Conservation (phyloP, 2,888 invertebrate genomes). For the Lissocephala sabroskyi region DNA sequence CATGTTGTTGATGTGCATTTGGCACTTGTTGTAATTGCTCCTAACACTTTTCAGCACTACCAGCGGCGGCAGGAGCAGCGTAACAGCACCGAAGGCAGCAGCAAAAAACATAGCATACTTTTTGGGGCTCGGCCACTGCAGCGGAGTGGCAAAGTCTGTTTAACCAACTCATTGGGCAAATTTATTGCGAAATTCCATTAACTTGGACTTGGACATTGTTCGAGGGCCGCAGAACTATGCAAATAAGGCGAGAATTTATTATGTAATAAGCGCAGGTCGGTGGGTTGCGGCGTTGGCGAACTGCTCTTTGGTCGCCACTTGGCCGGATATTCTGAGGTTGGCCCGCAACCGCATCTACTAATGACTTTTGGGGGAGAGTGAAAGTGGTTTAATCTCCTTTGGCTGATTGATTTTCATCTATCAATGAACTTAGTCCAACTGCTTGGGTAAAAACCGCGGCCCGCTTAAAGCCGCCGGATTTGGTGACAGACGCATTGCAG, state of each 20-base stretch:
- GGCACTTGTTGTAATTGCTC: conserved; percentile 62
- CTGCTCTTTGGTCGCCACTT: no score
- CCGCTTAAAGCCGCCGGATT: not conserved
- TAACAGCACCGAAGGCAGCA: conserved; percentile 11
- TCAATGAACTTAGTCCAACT: no score
- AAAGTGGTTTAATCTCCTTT: not conserved
- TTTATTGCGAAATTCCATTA: conserved; percentile 64
- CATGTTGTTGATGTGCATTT: conserved; percentile 62
- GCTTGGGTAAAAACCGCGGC: no score
- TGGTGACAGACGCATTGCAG: conserved; percentile 24
- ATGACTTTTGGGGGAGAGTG: not conserved
- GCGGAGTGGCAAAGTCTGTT: conserved; percentile 47
- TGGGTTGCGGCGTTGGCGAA: no score
- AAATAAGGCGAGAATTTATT: conserved; percentile 63
- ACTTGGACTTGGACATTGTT: conserved; percentile 53
- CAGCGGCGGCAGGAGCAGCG: conserved; percentile 7
- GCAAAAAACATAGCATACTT: no score
- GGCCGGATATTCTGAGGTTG: no score
- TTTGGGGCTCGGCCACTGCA: conserved; percentile 25
- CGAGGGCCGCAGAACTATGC: conserved; percentile 59
- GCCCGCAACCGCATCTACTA: no score
- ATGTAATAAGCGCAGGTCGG: conserved; percentile 48
- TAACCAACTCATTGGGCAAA: conserved; percentile 48
- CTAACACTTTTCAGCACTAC: not conserved
- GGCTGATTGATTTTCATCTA: no score